Percentiles rank a stretch among this genome's conserved stretches.
These are phyloP conservation scores for Gavialis gangeticus DNA, from an alignment of 2,113 vertebrate species.

Conservation along the genomic window DNA sequence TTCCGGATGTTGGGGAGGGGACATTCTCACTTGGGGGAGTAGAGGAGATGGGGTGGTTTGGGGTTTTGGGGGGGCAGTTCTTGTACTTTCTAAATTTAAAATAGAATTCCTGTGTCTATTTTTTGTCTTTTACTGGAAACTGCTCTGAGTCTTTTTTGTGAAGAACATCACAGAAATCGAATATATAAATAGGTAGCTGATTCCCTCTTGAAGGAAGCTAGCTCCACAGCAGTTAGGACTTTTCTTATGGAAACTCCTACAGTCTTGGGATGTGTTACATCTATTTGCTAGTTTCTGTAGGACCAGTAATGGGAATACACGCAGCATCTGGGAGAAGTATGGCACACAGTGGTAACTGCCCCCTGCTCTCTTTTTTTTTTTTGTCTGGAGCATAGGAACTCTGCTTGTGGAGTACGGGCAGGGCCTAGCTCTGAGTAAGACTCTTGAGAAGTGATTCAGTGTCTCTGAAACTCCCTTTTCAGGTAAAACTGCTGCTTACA, in stretches of 20 bases:
- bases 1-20: too few relatives aligned
- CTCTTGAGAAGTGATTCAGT: not conserved
- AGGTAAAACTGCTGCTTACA: not conserved
- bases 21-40: not conserved
- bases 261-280: not conserved
- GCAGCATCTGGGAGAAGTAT: not conserved
- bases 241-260: not conserved
- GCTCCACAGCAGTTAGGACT: not conserved
- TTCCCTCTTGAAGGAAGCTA: not conserved
- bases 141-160: too few relatives aligned
- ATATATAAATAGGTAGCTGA: not conserved
- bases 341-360: too few relatives aligned
- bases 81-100: too few relatives aligned
- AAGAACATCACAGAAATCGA: too few relatives aligned
- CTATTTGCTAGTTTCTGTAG: fast-evolving
- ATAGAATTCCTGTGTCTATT: too few relatives aligned
- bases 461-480: not conserved
- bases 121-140: too few relatives aligned
- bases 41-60: not conserved
- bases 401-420: not conserved
- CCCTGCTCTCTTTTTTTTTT: not conserved
- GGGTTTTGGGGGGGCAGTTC: too few relatives aligned
- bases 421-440: not conserved
- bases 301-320: fast-evolving
- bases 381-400: not conserved